A percentile compares a stretch with the other conserved stretches of the same genome.
phyloP scores from a whole-genome alignment of 2,113 vertebrate genomes.

The Podilymbus podiceps region DNA sequence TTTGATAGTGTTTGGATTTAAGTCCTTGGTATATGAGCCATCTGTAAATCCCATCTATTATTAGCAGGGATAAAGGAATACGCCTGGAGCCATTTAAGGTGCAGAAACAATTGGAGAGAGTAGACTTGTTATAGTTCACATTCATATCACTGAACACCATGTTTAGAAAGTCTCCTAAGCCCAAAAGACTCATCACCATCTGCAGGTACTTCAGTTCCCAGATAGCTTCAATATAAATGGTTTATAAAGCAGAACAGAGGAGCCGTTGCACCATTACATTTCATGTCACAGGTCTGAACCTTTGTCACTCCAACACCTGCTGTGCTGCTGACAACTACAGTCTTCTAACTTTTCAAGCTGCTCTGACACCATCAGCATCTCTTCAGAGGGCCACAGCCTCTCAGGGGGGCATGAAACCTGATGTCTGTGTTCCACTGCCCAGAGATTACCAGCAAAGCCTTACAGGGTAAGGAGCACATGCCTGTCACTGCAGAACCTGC shows the following conservation, averaged over 20 bases:
- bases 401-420: slow-evolving; percentile 35
- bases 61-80: slow-evolving; percentile 38
- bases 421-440: background rate
- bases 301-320: slow-evolving; percentile 51
- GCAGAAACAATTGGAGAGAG: background rate
- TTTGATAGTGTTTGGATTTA: slow-evolving; percentile 28
- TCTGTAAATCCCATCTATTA: slow-evolving; percentile 57
- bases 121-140: background rate
- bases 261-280: background rate
- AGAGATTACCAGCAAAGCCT: background rate
- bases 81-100: background rate
- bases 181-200: background rate
- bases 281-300: background rate
- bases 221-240: background rate
- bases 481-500: background rate
- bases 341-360: slow-evolving; percentile 61
- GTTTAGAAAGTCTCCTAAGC: background rate
- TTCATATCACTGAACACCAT: background rate
- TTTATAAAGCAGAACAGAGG: background rate
- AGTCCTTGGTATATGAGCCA: slow-evolving; percentile 1
- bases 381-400: background rate
- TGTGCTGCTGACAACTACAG: slow-evolving; percentile 29
- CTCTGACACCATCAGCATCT: slow-evolving; percentile 21
- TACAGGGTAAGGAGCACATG: background rate
- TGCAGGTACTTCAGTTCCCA: background rate